These are phyloP conservation scores for Mantis religiosa DNA, from an alignment of 2,888 invertebrate species.

Conservation along the genomic window DNA sequence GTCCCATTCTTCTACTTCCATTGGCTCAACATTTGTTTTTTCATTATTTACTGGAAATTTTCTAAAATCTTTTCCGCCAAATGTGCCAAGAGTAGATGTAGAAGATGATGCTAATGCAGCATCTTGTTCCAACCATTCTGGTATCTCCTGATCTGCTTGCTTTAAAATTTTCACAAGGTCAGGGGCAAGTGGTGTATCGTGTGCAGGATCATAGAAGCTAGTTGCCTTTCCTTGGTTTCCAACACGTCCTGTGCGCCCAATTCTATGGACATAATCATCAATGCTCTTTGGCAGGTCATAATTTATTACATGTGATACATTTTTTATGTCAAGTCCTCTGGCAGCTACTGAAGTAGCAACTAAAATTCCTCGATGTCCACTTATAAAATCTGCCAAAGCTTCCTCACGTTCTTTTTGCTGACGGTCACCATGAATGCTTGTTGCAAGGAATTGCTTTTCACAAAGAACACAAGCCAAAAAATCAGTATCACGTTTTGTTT, in stretches of 20 bases:
- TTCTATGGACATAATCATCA: slow-evolving; percentile 50
- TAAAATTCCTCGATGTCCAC: slow-evolving; percentile 69
- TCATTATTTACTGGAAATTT: not conserved
- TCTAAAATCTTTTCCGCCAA: slow-evolving; percentile 9
- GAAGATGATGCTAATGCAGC: not conserved
- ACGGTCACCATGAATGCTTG: slow-evolving; percentile 72
- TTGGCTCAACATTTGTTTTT: not conserved
- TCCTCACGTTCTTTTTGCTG: slow-evolving; percentile 68
- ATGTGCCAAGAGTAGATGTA: not conserved
- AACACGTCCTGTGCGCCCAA: slow-evolving; percentile 50
- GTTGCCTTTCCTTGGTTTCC: slow-evolving; percentile 47
- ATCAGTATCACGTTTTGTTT: slow-evolving; percentile 85
- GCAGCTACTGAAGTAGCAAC: slow-evolving; percentile 96
- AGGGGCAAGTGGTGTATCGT: slow-evolving; percentile 55
- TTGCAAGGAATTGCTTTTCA: slow-evolving; percentile 65
- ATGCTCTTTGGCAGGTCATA: slow-evolving; percentile 47
- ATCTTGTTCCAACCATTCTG: not conserved
- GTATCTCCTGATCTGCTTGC: slow-evolving; percentile 43
- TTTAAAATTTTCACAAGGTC: slow-evolving; percentile 69
- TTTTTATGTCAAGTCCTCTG: slow-evolving; percentile 87
- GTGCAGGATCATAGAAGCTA: slow-evolving; percentile 58
- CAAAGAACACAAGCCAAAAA: slow-evolving; percentile 80
- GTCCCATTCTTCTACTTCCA: not conserved
- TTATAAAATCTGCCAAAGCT: slow-evolving; percentile 73
- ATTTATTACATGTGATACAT: slow-evolving; percentile 58